These are phyloP conservation scores for Tachycineta bicolor DNA, from an alignment of 2,113 vertebrate genomes.

Conservation along the genomic window DNA sequence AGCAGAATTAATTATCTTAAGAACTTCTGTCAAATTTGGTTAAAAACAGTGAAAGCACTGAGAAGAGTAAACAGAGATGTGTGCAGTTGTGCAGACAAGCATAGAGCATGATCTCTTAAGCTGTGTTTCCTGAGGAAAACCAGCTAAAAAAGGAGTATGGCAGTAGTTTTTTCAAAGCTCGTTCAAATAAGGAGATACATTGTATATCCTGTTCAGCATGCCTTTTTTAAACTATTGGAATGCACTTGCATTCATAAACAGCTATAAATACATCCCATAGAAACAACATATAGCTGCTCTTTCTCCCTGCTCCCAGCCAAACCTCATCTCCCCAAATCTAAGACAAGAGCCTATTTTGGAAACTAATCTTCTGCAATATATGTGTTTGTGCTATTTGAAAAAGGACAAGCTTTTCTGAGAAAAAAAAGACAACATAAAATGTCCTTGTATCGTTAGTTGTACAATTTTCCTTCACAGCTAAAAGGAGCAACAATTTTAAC, in stretches of 20 bases:
- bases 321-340: conserved; percentile 10
- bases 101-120: not conserved
- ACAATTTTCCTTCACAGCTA: not conserved
- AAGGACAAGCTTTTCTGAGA: not conserved
- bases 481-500: not conserved
- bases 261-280: conserved; percentile 52
- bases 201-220: conserved; percentile 1
- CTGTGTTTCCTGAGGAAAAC: conserved; percentile 21
- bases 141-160: conserved; percentile 5
- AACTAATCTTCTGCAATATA: conserved; percentile 8
- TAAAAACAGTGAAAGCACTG: not conserved
- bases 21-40: not conserved
- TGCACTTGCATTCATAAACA: conserved; percentile 38
- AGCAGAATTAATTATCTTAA: not conserved
- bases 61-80: not conserved
- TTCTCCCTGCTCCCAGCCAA: conserved; percentile 19
- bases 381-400: not conserved
- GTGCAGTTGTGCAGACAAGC: not conserved
- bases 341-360: conserved; percentile 41
- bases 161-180: not conserved
- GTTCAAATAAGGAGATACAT: conserved; percentile 56
- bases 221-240: conserved; percentile 39
- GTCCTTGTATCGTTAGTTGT: not conserved
- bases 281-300: conserved; percentile 32
- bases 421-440: not conserved